Conservation (phyloP, 2,113 vertebrate species). For the Bubo bubo region DNA sequence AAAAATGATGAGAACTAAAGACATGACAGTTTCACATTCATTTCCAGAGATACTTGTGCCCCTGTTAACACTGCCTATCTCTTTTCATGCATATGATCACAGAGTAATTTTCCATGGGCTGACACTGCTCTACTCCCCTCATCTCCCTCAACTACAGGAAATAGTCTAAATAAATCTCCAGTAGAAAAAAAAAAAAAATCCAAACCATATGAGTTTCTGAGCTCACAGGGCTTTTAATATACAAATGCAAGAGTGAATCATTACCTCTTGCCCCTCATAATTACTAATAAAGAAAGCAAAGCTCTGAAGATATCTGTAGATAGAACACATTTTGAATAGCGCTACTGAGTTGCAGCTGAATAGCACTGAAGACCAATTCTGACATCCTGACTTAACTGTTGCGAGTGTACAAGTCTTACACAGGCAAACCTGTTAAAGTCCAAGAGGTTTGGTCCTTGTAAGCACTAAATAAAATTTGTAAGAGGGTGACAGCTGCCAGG, state of each 20-base stretch:
- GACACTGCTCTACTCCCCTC: not conserved
- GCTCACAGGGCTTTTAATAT: not conserved
- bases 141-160: not conserved
- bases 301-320: not conserved
- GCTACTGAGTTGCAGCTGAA: not conserved
- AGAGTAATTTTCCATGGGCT: not conserved
- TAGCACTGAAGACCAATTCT: not conserved
- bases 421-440: not conserved
- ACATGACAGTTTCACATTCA: not conserved
- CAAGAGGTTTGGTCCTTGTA: not conserved
- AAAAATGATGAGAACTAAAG: not conserved
- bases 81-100: not conserved
- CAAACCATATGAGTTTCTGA: not conserved
- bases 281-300: not conserved
- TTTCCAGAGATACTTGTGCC: not conserved
- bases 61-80: not conserved
- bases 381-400: not conserved
- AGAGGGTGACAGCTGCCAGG: not conserved
- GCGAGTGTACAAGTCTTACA: not conserved
- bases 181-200: not conserved
- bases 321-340: not conserved
- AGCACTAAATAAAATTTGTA: not conserved
- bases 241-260: not conserved
- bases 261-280: not conserved
- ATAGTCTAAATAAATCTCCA: not conserved